Percentiles rank a stretch among this genome's conserved stretches.
Evolutionary conservation across 1,140 invertebrate genomes (phyloP).

Genomic region (Halotydeus destructor): DNA sequence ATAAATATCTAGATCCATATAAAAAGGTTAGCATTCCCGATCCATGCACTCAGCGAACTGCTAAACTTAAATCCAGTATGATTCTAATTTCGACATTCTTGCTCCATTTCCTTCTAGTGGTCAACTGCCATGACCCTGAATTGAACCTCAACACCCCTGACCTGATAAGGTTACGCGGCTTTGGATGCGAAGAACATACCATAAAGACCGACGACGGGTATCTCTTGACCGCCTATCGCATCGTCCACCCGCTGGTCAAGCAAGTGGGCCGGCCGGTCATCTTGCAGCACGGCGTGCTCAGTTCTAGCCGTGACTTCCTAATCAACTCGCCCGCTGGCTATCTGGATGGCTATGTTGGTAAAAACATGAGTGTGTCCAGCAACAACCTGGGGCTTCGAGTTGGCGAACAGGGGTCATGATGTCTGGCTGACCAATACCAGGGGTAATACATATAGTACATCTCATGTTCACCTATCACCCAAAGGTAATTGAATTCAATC

Average conservation of each 20-base stretch:
- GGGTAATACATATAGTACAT: constrained; percentile 25
- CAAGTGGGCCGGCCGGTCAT: constrained; percentile 8
- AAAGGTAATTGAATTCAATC: too few relatives aligned
- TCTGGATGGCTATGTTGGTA: neutral
- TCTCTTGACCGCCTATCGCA: constrained; percentile 44
- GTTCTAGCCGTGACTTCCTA: constrained; percentile 5
- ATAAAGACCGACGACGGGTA: constrained; percentile 47
- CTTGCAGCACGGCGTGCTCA: constrained; percentile 12
- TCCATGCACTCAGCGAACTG: too few relatives aligned
- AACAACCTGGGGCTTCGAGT: constrained; percentile 14
- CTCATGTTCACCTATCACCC: constrained; percentile 14
- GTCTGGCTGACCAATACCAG: constrained; percentile 27
- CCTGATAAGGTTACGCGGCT: constrained; percentile 8
- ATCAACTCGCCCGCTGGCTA: constrained; percentile 31
- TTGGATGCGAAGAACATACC: constrained; percentile 24
- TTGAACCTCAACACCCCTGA: too few relatives aligned
- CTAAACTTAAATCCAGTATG: too few relatives aligned
- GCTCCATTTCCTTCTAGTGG: too few relatives aligned
- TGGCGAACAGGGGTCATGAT: constrained; percentile 28
- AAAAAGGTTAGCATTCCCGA: too few relatives aligned
- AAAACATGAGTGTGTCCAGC: neutral
- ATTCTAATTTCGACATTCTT: too few relatives aligned
- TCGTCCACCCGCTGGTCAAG: too few relatives aligned
- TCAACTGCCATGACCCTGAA: too few relatives aligned
- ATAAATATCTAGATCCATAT: too few relatives aligned